Evolutionary conservation across 2,797 vertebrate species (phyloP).

Genomic region (Xenopus petersii): DNA sequence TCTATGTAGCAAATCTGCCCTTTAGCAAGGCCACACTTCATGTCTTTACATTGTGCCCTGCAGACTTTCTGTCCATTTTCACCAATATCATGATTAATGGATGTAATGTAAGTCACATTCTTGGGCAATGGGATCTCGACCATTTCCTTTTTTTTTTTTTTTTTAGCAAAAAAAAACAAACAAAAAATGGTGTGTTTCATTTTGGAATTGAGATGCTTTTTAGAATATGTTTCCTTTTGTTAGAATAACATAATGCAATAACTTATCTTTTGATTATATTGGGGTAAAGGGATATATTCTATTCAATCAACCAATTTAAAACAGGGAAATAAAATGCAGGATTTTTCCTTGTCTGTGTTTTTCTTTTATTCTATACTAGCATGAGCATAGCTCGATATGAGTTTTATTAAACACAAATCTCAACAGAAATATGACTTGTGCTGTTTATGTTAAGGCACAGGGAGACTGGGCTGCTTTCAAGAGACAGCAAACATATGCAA

Average conservation of each 20-base stretch:
- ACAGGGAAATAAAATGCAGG: slow-evolving; percentile 64
- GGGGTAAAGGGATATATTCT: slow-evolving; percentile 63
- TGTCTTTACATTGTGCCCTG: slow-evolving; percentile 39
- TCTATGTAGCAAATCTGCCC: slow-evolving; percentile 9
- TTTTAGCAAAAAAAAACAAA: too few relatives aligned
- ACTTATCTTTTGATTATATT: slow-evolving; percentile 65
- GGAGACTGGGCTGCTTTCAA: too few relatives aligned
- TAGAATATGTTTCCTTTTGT: slow-evolving; percentile 56
- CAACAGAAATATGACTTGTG: too few relatives aligned
- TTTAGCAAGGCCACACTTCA: slow-evolving; percentile 5
- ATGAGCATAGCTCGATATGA: too few relatives aligned
- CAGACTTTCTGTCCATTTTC: slow-evolving; percentile 19
- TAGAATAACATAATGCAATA: slow-evolving; percentile 64
- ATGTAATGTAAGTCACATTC: not conserved
- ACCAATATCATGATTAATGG: not conserved
- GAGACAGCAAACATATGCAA: too few relatives aligned
- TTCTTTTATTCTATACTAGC: slow-evolving; percentile 22
- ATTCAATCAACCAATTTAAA: slow-evolving; percentile 57
- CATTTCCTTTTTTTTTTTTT: slow-evolving; percentile 24
- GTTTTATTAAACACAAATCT: too few relatives aligned
- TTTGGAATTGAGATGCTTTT: slow-evolving; percentile 60
- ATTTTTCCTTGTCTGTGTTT: slow-evolving; percentile 52
- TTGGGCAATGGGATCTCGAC: not conserved
- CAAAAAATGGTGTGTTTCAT: slow-evolving; percentile 18
- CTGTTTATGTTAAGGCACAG: too few relatives aligned